Base-by-base conservation (phyloP, 2,888 invertebrate species). In the Euclidia mi region DNA sequence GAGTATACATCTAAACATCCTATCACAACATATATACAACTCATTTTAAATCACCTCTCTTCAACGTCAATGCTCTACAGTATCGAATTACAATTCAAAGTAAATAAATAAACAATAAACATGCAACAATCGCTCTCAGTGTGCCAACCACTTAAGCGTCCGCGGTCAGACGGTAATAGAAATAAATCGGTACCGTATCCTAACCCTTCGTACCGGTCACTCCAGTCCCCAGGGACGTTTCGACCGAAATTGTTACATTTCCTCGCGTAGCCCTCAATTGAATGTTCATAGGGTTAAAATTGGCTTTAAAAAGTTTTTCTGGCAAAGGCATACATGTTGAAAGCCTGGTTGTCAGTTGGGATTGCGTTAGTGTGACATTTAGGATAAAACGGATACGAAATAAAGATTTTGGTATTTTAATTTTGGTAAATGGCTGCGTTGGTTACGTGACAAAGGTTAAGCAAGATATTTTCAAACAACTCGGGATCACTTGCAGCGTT, bases 221-320 rank as follows among this genome's bases (percentile, higher is more conserved):
- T 58, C n/a, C 40, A 25, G 37, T 37, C 73, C 63, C 76, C 31
- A 34, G 69, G 57, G 72, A 56, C 52, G 32, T 48, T 52, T 50
- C 56, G 11, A 25, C 46, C 57, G 50, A 65, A 76, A 76, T 70
- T 75, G 78, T 76, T 64, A 74, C 69, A 74, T 70, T 75, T 64
- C 61, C 71, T 61, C 62, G 72, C 71, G 14, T 58, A 60, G 56
- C 58, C 64, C 64, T 45, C 75, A 84, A 87, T 85, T 83, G 81
- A 81, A 84, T 81, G 79, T 76, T 77, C 77, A 81, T 79, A 81
- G 76, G 81, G 78, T 79, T 75, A 65, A 65, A 66, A 76, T 72
- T 76, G 60, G 52, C 59, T 69, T 66, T 53, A 58, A 69, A 73
- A 71, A 68, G 52, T 56, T 61, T 56, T 67, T 57, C 28, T 12